Base-by-base conservation (phyloP, 2,113 vertebrate genomes). In the Pedionomus torquatus region DNA sequence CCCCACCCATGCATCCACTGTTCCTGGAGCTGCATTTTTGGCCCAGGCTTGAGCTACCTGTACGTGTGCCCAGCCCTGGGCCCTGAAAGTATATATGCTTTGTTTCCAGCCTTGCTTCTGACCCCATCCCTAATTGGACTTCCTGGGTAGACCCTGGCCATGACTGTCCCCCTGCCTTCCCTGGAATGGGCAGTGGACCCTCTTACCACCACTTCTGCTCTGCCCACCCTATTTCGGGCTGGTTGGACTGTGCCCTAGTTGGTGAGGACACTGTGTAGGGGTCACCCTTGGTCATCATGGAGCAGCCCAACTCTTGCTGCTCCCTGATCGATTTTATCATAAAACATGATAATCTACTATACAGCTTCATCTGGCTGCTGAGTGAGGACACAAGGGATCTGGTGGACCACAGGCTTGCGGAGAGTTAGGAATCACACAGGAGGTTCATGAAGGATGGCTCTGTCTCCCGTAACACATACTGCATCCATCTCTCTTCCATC, bases 211-310 rank as follows among this genome's bases (percentile, higher is more conserved):
- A 28, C 5, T 51, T 63, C 84, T 83, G 81, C n/a, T 55, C 57
- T 55, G 52, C 31, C 28, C 48, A 33, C 7, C 23, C 54, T 7
- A 11, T 5, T 48, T 1, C 1, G 4, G 17, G 28, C 21, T 16
- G 16, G 44, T 9, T 41, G 35, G 54, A 78, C 48, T 57, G 58
- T 61, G 87, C 37, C 26, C 19, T 31, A 31, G 23, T 0, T 44
- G 24, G 33, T 5, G 2, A 74, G 44, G 35, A 25, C 74, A 77
- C 16, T 60, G 41, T 37, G 52, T 69, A n/a, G 23, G 7, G 12
- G 26, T 5, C 25, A 30, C 58, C 41, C 33, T 58, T 31, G 23
- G 31, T 49, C 52, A 9, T 0, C 0, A 0, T 16, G 52, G 30
- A 74, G 15, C 49, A 77, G 35, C 77, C 30, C 44, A 28, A 21